These are phyloP conservation scores for Oreochromis niloticus DNA, from an alignment of 2,113 vertebrate genomes.

Conservation along the genomic window DNA sequence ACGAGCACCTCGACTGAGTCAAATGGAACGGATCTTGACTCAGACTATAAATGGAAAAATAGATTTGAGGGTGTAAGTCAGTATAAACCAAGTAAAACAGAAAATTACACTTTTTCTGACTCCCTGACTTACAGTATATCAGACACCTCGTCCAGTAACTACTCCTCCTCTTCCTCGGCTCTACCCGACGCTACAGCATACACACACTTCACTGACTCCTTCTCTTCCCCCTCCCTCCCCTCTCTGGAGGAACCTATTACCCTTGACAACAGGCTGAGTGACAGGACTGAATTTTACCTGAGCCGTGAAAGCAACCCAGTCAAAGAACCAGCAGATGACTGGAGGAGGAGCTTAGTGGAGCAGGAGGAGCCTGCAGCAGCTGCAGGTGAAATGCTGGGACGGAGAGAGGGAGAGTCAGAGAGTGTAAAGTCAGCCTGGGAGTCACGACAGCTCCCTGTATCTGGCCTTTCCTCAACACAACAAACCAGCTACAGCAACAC, in stretches of 20 bases:
- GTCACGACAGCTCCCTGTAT: neutral
- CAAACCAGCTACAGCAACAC: neutral
- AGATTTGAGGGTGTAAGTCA: conserved; percentile 11
- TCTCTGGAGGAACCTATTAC: neutral
- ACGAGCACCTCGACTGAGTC: neutral
- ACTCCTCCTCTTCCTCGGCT: neutral
- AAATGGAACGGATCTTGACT: neutral
- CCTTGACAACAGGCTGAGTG: conserved; percentile 22
- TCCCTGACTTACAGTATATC: neutral
- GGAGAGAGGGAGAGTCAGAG: neutral
- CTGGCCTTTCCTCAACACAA: neutral
- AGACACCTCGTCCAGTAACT: neutral
- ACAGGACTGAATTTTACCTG: conserved; percentile 20
- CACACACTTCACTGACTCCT: neutral
- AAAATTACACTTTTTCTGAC: neutral
- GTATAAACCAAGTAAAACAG: neutral
- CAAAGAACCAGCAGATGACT: neutral
- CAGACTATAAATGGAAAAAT: conserved; percentile 20
- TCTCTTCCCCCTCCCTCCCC: neutral
- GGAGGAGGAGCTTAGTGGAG: conserved; percentile 30
- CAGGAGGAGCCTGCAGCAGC: conserved; percentile 59
- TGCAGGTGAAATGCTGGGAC: conserved; percentile 21
- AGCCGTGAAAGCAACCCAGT: conserved; percentile 26
- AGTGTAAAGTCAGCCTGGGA: conserved; percentile 22
- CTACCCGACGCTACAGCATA: neutral